phyloP scores from a whole-genome alignment of 1,140 invertebrate species.

The Drosophila lacteicornis region DNA sequence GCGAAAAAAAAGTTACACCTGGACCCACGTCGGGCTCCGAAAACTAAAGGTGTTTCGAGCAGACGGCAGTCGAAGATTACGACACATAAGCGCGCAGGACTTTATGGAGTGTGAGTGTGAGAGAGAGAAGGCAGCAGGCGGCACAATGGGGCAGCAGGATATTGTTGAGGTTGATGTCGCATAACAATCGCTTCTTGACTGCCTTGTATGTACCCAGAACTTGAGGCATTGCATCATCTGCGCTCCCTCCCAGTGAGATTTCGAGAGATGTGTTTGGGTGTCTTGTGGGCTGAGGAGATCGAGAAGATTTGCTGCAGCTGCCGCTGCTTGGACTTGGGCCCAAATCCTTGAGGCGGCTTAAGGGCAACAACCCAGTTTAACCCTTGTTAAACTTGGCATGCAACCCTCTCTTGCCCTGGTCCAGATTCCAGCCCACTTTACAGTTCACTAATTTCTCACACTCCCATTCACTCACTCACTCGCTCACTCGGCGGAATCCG shows the following conservation, averaged over 20 bases:
- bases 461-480: slow-evolving; percentile 10
- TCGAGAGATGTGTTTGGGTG: slow-evolving; percentile 66
- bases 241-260: slow-evolving; percentile 49
- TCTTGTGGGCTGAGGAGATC: slow-evolving; percentile 43
- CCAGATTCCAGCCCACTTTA: slow-evolving; percentile 63
- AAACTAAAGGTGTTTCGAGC: slow-evolving; percentile 71
- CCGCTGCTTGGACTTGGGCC: slow-evolving; percentile 31
- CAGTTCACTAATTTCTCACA: slow-evolving; percentile 65
- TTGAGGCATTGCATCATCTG: slow-evolving; percentile 69
- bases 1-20: slow-evolving; percentile 72
- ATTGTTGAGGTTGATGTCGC: slow-evolving; percentile 55
- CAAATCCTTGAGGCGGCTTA: slow-evolving; percentile 49
- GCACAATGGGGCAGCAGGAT: slow-evolving; percentile 45
- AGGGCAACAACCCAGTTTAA: slow-evolving; percentile 66
- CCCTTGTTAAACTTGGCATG: slow-evolving; percentile 66
- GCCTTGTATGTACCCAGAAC: slow-evolving; percentile 38
- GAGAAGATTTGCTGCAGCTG: slow-evolving; percentile 27
- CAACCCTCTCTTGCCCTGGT: slow-evolving; percentile 54
- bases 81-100: slow-evolving; percentile 67
- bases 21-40: slow-evolving; percentile 66
- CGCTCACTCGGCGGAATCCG: slow-evolving; percentile 3
- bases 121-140: background rate
- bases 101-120: slow-evolving; percentile 26
- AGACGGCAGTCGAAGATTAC: slow-evolving; percentile 69
- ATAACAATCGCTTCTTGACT: slow-evolving; percentile 57